These are phyloP conservation scores for Whitmania pigra DNA, from an alignment of 1,140 invertebrate genomes.

Conservation along the genomic window DNA sequence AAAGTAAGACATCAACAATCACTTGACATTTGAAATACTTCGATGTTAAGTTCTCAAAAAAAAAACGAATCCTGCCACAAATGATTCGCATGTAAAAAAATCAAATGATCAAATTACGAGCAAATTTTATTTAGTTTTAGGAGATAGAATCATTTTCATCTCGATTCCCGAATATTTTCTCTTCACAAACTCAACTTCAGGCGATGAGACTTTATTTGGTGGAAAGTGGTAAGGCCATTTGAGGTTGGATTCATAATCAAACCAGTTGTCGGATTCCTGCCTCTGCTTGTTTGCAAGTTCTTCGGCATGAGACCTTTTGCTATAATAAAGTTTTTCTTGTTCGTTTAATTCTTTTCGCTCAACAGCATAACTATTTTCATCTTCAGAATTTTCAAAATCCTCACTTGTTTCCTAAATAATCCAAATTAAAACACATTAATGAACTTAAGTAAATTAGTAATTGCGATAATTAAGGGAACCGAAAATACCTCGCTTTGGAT, in stretches of 20 bases:
- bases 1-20: too few species aligned
- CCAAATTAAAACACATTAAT: neutral
- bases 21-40: too few species aligned
- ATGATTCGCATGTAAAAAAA: too few species aligned
- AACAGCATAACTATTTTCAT: too few species aligned
- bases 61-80: too few species aligned
- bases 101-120: too few species aligned
- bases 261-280: conserved; percentile 2
- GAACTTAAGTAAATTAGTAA: neutral
- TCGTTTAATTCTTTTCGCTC: too few species aligned
- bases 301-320: neutral
- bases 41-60: too few species aligned
- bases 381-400: too few species aligned
- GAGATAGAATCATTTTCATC: neutral
- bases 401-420: too few species aligned
- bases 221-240: conserved; percentile 11
- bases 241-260: conserved; percentile 13
- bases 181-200: neutral
- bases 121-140: neutral
- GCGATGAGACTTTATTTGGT: neutral
- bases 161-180: neutral
- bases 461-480: neutral
- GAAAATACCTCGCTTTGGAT: neutral
- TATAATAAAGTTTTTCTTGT: too few species aligned
- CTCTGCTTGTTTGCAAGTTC: neutral